A percentile compares a stretch with the other conserved stretches of the same genome.
phyloP scores from a whole-genome alignment of 2,113 vertebrate genomes.

The Pelmatolapia mariae region DNA sequence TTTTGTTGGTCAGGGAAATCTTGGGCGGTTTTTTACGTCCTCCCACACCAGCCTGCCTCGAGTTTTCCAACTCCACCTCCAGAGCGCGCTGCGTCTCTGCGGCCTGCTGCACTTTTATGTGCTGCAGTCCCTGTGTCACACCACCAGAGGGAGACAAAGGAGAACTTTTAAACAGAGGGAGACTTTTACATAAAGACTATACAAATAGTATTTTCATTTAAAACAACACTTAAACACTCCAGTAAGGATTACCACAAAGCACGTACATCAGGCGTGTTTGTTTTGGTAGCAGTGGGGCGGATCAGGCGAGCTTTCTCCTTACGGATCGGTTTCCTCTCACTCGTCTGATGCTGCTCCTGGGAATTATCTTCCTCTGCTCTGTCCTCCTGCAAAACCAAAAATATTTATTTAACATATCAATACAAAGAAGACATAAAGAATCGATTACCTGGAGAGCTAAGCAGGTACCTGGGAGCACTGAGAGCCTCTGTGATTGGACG shows the following conservation, averaged over 20 bases:
- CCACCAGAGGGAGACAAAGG: slow-evolving; percentile 1
- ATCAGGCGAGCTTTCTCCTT: slow-evolving; percentile 82
- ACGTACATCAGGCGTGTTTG: not conserved
- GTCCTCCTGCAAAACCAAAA: slow-evolving; percentile 38
- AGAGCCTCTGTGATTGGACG: slow-evolving; percentile 38
- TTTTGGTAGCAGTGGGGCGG: slow-evolving; percentile 74
- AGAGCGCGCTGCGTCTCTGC: slow-evolving; percentile 31
- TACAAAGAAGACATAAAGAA: not conserved
- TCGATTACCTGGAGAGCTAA: not conserved
- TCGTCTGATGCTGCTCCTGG: slow-evolving; percentile 57
- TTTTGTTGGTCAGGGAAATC: slow-evolving; percentile 21
- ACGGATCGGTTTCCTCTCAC: slow-evolving; percentile 71
- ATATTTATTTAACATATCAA: not conserved
- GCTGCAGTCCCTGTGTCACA: slow-evolving; percentile 77
- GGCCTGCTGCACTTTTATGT: slow-evolving; percentile 77
- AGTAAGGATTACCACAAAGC: not conserved
- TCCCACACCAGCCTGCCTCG: slow-evolving; percentile 46
- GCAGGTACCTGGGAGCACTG: slow-evolving; percentile 60
- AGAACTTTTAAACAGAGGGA: not conserved
- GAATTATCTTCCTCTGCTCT: slow-evolving; percentile 44
- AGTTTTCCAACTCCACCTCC: slow-evolving; percentile 47
- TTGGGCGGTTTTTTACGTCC: slow-evolving; percentile 63
- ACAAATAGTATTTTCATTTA: not conserved
- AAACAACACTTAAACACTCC: not conserved
- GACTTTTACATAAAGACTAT: not conserved